Conservation (phyloP, 2,113 vertebrate genomes). For the Panthera uncia region DNA sequence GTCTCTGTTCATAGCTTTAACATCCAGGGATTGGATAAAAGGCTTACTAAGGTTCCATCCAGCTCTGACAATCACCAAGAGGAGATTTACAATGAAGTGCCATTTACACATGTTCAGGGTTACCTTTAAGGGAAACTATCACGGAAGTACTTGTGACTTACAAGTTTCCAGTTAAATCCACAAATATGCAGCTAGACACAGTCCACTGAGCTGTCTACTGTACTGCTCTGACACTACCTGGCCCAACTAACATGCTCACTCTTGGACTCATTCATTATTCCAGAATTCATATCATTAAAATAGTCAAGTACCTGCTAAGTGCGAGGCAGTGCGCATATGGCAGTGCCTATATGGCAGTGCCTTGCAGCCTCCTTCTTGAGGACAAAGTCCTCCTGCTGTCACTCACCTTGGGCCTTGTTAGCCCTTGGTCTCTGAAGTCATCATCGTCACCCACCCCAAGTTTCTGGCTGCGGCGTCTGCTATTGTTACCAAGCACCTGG, state of each 20-base stretch:
- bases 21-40: background rate
- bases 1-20: background rate
- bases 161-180: background rate
- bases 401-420: conserved; percentile 96
- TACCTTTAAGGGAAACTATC: background rate
- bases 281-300: background rate
- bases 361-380: background rate
- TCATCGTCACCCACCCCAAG: conserved; percentile 79
- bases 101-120: background rate
- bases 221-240: background rate
- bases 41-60: background rate
- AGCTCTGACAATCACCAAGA: background rate
- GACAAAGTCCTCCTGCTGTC: background rate
- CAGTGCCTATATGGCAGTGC: accelerated
- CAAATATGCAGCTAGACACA: background rate
- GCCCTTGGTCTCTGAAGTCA: conserved; percentile 94
- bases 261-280: background rate
- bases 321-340: background rate
- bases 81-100: background rate
- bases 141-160: background rate
- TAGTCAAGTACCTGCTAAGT: background rate
- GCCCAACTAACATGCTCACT: background rate
- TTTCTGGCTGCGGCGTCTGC: conserved; percentile 85
- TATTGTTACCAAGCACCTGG: conserved; percentile 92
- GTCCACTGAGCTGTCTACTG: background rate